phyloP scores from a whole-genome alignment of 2,113 vertebrate species.

The Anhinga anhinga region DNA sequence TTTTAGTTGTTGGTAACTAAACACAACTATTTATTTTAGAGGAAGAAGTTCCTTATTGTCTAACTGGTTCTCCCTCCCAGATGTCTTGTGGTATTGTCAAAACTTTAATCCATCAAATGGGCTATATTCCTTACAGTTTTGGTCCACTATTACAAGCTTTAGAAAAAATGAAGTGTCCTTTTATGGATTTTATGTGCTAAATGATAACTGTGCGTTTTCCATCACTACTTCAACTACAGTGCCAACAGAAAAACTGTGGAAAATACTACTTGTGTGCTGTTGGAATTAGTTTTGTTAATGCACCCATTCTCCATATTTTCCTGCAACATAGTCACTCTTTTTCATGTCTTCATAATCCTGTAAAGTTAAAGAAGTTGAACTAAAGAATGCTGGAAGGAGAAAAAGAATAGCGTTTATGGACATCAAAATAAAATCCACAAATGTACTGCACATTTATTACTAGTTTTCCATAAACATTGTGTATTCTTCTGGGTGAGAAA shows the following conservation, averaged over 20 bases:
- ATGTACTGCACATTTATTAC: background rate
- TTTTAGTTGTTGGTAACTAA: constrained; percentile 12
- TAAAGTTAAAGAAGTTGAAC: background rate
- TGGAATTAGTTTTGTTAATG: background rate
- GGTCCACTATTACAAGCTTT: background rate
- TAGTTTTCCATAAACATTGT: background rate
- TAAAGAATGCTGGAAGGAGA: background rate
- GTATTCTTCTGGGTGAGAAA: background rate
- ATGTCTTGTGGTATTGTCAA: background rate
- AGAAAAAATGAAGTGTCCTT: background rate
- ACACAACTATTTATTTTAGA: background rate
- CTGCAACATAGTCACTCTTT: background rate
- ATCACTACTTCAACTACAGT: background rate
- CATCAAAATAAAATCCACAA: background rate
- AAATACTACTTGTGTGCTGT: background rate
- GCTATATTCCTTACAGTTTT: background rate
- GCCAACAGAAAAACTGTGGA: background rate
- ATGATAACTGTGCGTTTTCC: background rate
- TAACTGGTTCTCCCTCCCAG: background rate
- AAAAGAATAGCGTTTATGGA: background rate
- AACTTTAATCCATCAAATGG: background rate
- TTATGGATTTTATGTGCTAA: background rate
- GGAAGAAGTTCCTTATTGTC: background rate
- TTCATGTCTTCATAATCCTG: background rate
- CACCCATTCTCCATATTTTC: background rate